Base-by-base conservation (phyloP, 2,797 vertebrate species). In the Catharus ustulatus region DNA sequence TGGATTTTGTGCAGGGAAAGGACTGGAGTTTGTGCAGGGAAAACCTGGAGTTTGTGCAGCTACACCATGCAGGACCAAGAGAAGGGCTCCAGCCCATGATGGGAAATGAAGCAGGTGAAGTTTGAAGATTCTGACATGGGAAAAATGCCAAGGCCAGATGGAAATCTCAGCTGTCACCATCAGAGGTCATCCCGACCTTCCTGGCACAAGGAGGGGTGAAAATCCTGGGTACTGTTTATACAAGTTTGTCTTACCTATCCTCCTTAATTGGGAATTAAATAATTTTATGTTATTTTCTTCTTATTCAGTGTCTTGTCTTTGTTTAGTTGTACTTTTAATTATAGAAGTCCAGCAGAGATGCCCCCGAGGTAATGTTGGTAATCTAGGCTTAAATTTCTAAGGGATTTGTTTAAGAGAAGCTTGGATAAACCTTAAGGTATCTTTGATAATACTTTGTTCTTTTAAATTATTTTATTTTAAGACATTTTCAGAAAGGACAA, bases 101-200 rank as follows among this genome's bases (percentile, higher is more conserved):
- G n/a, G 5, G 90, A 83, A 92, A 38, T 30, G 76, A 69, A 88
- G 79, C 11, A 0, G 87, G 81, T 36, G 62, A 55, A 66, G 19
- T 21, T 80, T 15, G 1, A 26, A 43, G 92, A 87, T 73, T 78
- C 46, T 49, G 92, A 57, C 66, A 27, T 15, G 91, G 94, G 94
- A 95, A 85, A 86, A 8, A 1, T 19, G 94, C 93, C 95, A 95
- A 83, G 92, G 79, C 84, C 94, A 97, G 96, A 96, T 97, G 94
- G 93, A 49, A 95, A 88, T 62, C 91, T 94, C 94, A 91, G 91
- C 89, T 96, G 96, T 89, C 86, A 66, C 3, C 3, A 63, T 19
- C 87, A 92, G 95, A 87, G 91, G 90, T 95, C 95, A 91, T 14
- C 34, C 66, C 8, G 73, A 81, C 93, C 94, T 95, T 95, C 87